phyloP scores from a whole-genome alignment of 2,113 vertebrate species.

The Tragelaphus imberbis region DNA sequence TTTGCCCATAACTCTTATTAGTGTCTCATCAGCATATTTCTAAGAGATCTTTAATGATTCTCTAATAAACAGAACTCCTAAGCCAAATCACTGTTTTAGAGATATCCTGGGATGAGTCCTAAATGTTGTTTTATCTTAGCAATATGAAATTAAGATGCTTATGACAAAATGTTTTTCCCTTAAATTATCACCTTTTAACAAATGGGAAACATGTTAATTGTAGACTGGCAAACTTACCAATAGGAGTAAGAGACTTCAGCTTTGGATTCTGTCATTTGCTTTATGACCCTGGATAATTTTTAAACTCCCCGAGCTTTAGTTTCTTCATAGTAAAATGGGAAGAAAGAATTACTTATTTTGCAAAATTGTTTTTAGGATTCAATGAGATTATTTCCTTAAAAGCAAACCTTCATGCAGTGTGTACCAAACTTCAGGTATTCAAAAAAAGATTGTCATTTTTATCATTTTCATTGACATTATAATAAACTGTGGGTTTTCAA shows the following conservation, averaged over 20 bases:
- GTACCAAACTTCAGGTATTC: background rate
- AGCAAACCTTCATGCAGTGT: background rate
- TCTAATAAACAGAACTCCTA: background rate
- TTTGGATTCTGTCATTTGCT: background rate
- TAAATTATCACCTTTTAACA: background rate
- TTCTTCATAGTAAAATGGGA: background rate
- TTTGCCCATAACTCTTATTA: background rate
- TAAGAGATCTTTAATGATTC: background rate
- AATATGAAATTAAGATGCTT: background rate
- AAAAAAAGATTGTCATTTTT: background rate
- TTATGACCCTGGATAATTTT: background rate
- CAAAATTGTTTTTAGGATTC: background rate
- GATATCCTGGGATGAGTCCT: background rate
- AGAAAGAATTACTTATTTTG: background rate
- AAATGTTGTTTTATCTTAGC: background rate
- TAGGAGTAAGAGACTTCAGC: background rate
- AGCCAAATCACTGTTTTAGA: background rate
- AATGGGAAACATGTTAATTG: background rate
- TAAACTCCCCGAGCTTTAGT: background rate
- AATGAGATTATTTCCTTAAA: background rate
- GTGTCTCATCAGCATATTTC: background rate
- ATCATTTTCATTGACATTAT: background rate
- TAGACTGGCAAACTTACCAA: background rate
- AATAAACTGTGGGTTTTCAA: background rate
- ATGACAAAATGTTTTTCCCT: background rate